Conservation (phyloP, 1,140 invertebrate genomes). For the Monomorium pharaonis region DNA sequence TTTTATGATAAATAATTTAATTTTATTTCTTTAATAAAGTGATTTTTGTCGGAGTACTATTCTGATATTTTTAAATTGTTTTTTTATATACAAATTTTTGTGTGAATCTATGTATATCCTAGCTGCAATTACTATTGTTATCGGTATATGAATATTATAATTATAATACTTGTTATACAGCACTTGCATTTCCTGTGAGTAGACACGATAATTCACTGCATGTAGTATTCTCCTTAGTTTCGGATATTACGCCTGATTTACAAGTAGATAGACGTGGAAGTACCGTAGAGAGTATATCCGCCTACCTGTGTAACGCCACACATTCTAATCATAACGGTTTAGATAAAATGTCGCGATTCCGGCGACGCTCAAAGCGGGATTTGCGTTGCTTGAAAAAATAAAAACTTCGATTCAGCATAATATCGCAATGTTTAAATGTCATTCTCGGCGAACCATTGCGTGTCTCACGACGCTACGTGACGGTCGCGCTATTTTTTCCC, state of each 20-base stretch:
- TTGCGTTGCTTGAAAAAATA: slow-evolving; percentile 37
- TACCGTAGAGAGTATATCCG: slow-evolving; percentile 61
- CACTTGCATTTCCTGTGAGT: slow-evolving; percentile 68
- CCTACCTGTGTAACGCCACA: slow-evolving; percentile 47
- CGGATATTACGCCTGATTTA: slow-evolving; percentile 68
- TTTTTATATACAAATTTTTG: neutral
- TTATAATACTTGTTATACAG: neutral
- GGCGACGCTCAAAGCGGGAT: slow-evolving; percentile 46
- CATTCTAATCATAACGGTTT: slow-evolving; percentile 34
- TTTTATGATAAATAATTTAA: neutral
- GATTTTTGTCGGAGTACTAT: neutral
- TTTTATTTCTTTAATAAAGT: neutral
- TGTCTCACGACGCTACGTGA: slow-evolving; percentile 39
- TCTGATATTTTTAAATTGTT: neutral
- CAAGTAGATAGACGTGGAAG: slow-evolving; percentile 67
- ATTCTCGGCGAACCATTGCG: neutral
- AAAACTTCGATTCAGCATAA: slow-evolving; percentile 24
- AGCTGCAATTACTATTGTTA: neutral
- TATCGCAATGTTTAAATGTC: slow-evolving; percentile 41
- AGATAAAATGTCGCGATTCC: slow-evolving; percentile 26
- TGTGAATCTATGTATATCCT: neutral
- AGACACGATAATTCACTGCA: slow-evolving; percentile 67
- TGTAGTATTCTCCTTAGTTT: slow-evolving; percentile 74
- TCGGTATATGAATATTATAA: neutral
- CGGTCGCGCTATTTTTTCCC: slow-evolving; percentile 34